Percentiles rank a stretch among this genome's conserved stretches.
phyloP scores from a whole-genome alignment of 2,888 invertebrate genomes.

The Dexiosoma caninum region DNA sequence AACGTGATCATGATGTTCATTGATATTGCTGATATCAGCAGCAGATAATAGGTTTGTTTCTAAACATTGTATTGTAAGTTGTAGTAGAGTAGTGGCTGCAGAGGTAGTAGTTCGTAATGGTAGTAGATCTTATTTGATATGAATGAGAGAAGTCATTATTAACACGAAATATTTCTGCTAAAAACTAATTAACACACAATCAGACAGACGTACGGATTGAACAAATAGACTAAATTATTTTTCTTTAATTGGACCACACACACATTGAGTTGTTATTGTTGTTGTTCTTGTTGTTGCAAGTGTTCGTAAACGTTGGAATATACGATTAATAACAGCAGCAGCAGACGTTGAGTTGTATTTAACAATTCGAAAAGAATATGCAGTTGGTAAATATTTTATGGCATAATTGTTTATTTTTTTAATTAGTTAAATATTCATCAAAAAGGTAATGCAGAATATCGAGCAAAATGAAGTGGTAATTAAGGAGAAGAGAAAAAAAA shows the following conservation, averaged over 20 bases:
- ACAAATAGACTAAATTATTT: slow-evolving; percentile 50
- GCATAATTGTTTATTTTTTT: slow-evolving; percentile 25
- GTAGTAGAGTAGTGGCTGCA: slow-evolving; percentile 5
- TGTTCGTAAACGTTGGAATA: not conserved
- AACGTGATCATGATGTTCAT: slow-evolving; percentile 25
- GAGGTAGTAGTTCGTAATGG: not conserved
- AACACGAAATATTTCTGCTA: slow-evolving; percentile 63
- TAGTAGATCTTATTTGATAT: slow-evolving; percentile 58
- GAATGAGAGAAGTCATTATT: slow-evolving; percentile 60
- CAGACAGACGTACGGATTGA: slow-evolving; percentile 10
- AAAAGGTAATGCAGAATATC: slow-evolving; percentile 40
- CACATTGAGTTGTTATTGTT: not conserved
- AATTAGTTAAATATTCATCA: slow-evolving; percentile 2
- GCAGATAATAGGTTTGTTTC: slow-evolving; percentile 10
- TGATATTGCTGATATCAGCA: slow-evolving; percentile 38
- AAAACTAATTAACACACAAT: slow-evolving; percentile 61
- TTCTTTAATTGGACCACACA: slow-evolving; percentile 51
- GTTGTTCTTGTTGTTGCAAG: no score
- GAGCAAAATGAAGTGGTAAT: not conserved
- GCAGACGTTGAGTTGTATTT: not conserved
- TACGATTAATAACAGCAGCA: not conserved
- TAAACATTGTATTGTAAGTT: not conserved
- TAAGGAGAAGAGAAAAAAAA: no score
- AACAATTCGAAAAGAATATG: not conserved
- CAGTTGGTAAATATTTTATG: not conserved